Evolutionary conservation across 2,888 invertebrate species (phyloP).

Genomic region (Gisinianus flammeolus): DNA sequence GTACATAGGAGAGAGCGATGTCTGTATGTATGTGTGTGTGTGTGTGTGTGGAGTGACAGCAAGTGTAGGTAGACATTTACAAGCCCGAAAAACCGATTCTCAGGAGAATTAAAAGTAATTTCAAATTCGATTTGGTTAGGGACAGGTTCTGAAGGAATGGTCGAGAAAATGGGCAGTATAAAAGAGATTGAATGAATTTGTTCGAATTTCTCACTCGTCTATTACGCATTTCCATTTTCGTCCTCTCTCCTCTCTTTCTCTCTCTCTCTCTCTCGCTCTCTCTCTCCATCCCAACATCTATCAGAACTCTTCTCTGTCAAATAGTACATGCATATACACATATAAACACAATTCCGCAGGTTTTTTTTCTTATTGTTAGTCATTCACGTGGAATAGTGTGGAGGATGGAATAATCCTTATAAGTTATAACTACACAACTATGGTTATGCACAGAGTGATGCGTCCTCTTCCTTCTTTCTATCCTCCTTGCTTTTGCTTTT

Average conservation of each 20-base stretch:
- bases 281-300: background rate
- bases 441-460: background rate
- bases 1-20: background rate
- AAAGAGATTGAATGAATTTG: conserved; percentile 52
- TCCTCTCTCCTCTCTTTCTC: conserved; percentile 29
- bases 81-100: conserved; percentile 48
- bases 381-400: background rate
- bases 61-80: conserved; percentile 47
- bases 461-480: background rate
- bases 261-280: background rate
- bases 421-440: too few relatives aligned
- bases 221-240: conserved; percentile 52
- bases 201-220: conserved; percentile 50
- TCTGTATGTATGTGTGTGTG: background rate
- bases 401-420: too few relatives aligned
- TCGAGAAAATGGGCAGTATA: conserved; percentile 51
- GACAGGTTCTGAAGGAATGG: conserved; percentile 52
- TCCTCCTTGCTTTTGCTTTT: too few relatives aligned
- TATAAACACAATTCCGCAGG: background rate
- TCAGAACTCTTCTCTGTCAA: conserved; percentile 1
- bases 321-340: background rate
- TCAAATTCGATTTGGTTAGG: conserved; percentile 54
- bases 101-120: conserved; percentile 56
- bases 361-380: background rate
- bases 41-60: conserved; percentile 28